Evolutionary conservation across 2,797 vertebrate genomes (phyloP), one percentile per base, ranked within the genome.

Genomic region (Mastacembelus armatus): DNA sequence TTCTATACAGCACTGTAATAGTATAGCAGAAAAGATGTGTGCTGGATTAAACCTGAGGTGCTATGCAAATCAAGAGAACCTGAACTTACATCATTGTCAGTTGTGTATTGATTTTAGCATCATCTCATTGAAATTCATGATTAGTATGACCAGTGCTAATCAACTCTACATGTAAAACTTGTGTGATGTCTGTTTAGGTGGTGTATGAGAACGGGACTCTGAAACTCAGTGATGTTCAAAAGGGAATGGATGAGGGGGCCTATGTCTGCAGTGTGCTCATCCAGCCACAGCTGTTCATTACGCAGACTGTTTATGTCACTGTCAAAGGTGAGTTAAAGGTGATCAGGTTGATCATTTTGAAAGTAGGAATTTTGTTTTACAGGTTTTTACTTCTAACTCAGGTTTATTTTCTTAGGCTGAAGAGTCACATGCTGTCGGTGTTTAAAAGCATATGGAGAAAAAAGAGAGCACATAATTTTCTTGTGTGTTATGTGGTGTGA

Each of bases 251-350:
- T 0, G 98, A 99, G 72, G 98, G 98, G 0, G 96, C 97, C 47
- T 99, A 99, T 15, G 92, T 98, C 54, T 99, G 98, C 95, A 99
- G 97, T 0, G 98, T 99, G 71, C 96, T 99, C 71, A 97, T 99
- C 85, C 97, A 98, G 77, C 98, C 96, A 1, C 96, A 99, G 90
- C 95, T 98, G 29, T 98, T 96, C 89, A 99, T 99, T 94, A 97
- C 94, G 56, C 96, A 98, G 93, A 98, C 96, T 0, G 96, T 98
- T 85, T 95, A 98, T 0, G 94, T 99, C 89, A 95, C 97, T 0
- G 97, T 99, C 81, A 98, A 98, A 98, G 97, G 97, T 98, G 80
- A 36, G 88, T 83, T n/a, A n/a, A n/a, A n/a, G n/a, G n/a, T n/a
- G n/a, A n/a, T n/a, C n/a, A n/a, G n/a, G n/a, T n/a, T n/a, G n/a